These are phyloP conservation scores for Dexiosoma caninum DNA, from an alignment of 2,888 invertebrate genomes.

Conservation along the genomic window DNA sequence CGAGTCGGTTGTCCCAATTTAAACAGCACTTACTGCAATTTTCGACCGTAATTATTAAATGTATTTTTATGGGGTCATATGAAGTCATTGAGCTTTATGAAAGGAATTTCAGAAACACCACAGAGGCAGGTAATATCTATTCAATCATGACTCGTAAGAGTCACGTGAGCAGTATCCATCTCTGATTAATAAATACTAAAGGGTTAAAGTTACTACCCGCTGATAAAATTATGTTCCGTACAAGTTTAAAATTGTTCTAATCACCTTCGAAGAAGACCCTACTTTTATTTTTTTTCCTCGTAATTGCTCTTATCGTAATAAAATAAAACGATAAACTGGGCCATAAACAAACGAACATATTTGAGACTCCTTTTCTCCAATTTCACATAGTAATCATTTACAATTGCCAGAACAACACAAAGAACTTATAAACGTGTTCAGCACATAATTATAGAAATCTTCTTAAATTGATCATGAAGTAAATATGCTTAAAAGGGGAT, in stretches of 20 bases:
- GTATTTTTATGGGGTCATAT: too few relatives aligned
- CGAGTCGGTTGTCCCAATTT: too few relatives aligned
- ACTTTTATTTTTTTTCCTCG: background rate
- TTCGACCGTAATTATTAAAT: too few relatives aligned
- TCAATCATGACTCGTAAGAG: too few relatives aligned
- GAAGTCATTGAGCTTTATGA: too few relatives aligned
- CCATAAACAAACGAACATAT: constrained; percentile 16
- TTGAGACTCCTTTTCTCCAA: background rate
- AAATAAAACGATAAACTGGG: background rate
- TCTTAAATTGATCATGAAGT: constrained; percentile 48
- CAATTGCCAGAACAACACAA: background rate
- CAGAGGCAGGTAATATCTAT: too few relatives aligned
- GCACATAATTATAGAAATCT: constrained; percentile 55
- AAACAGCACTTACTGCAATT: too few relatives aligned
- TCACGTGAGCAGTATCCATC: background rate
- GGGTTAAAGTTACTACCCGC: background rate
- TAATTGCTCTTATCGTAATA: background rate
- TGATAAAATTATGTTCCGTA: background rate
- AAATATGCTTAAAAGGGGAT: background rate
- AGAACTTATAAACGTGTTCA: constrained; percentile 45
- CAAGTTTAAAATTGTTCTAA: background rate
- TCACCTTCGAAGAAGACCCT: background rate
- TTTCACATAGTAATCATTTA: constrained; percentile 8
- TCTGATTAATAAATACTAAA: background rate
- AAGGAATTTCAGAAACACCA: too few relatives aligned